Evolutionary conservation across 2,797 vertebrate species (phyloP).

Genomic region (Cryptoprocta ferox): DNA sequence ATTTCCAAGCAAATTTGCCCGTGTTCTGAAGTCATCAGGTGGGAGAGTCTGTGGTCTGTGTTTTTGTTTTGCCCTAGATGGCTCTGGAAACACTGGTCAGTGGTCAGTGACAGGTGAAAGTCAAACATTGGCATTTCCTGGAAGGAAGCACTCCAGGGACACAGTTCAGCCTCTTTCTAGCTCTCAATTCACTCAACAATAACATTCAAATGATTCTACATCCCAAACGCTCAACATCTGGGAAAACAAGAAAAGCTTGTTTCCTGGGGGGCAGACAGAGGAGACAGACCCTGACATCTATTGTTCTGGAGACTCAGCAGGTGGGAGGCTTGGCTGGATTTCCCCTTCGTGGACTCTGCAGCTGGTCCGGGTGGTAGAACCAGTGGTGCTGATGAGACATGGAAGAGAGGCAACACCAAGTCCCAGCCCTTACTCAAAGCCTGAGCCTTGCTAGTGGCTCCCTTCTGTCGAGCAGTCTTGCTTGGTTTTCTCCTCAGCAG

Average conservation of each 20-base stretch:
- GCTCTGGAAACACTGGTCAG: neutral
- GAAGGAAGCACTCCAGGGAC: conserved; percentile 14
- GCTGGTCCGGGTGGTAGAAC: neutral
- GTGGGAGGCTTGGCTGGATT: conserved; percentile 7
- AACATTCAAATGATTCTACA: neutral
- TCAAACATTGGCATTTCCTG: conserved; percentile 35
- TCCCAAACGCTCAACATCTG: conserved; percentile 46
- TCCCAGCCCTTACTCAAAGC: neutral
- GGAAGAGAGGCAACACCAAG: neutral
- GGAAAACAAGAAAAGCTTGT: conserved; percentile 38
- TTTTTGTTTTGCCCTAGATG: neutral
- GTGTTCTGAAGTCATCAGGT: neutral
- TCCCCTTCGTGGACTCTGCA: neutral
- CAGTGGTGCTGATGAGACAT: neutral
- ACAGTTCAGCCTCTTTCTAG: neutral
- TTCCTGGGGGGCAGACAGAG: neutral
- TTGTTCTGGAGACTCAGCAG: conserved; percentile 39
- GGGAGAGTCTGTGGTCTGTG: neutral
- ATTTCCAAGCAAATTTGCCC: neutral
- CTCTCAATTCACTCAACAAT: neutral
- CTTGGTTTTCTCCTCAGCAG: neutral
- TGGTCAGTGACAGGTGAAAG: conserved; percentile 1
- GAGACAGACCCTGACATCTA: neutral
- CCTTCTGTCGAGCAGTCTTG: neutral
- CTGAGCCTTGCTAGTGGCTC: neutral